Conservation (phyloP, 2,888 invertebrate species). For the Parascotia fuliginaria region DNA sequence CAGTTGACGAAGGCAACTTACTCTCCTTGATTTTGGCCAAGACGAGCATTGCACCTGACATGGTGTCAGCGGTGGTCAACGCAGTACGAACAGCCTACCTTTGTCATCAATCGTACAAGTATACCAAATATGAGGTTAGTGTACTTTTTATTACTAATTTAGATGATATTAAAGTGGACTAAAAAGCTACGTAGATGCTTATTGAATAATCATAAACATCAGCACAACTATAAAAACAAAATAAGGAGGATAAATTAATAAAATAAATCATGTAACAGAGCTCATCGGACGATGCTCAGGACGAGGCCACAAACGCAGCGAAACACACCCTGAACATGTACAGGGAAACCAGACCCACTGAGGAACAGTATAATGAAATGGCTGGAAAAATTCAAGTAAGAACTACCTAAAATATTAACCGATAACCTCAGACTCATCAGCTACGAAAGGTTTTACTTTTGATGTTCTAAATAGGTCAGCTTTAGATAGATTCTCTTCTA, state of each 20-base stretch:
- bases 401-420: too few relatives aligned
- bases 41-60: conserved; percentile 41
- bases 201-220: too few relatives aligned
- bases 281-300: conserved; percentile 40
- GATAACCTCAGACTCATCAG: too few relatives aligned
- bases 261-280: conserved; percentile 32
- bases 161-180: too few relatives aligned
- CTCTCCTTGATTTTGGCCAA: conserved; percentile 51
- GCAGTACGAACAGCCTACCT: conserved; percentile 56
- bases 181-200: too few relatives aligned
- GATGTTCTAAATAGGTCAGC: too few relatives aligned
- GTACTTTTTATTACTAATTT: neutral
- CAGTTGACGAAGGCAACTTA: conserved; percentile 59
- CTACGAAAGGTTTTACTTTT: too few relatives aligned
- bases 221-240: too few relatives aligned
- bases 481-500: too few relatives aligned
- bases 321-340: conserved; percentile 57
- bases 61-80: conserved; percentile 47
- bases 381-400: conserved; percentile 52
- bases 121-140: conserved; percentile 43
- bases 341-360: conserved; percentile 32
- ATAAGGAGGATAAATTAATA: too few relatives aligned
- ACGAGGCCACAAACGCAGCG: conserved; percentile 45
- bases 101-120: conserved; percentile 42
- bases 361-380: conserved; percentile 33